Evolutionary conservation across 2,113 vertebrate genomes (phyloP), one percentile per base, ranked within the genome.

Genomic region (Silurus glanis): DNA sequence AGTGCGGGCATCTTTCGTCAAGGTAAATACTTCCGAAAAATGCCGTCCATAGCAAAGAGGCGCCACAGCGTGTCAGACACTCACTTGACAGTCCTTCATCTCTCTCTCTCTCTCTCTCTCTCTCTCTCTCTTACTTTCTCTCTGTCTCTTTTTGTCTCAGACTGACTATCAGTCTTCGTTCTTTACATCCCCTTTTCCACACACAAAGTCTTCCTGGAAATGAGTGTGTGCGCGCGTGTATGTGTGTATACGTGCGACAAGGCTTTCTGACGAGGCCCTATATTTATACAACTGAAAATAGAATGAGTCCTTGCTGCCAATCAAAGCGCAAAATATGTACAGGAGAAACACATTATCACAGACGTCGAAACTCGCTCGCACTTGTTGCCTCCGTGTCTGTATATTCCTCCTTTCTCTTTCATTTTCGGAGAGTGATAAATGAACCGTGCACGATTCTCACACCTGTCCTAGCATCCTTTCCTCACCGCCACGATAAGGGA

Each of bases 351-450:
- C 83, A 89, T 89, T 89, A 90, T 89, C 86, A 51, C 76, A 80
- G 56, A 87, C 69, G 78, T 66, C 62, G 61, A 51, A 86, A 85
- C 85, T 86, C 64, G 72, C 75, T 85, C 69, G 56, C 91, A 94
- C 94, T 94, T 95, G 94, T 95, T 95, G 95, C 91, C 89, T 81
- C 80, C 72, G 13, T 56, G 80, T 88, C 87, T 69, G 80, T 67
- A 78, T 56, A 66, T 84, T 82, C 51, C 69, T 71, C 55, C 81
- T 83, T 85, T 86, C 78, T 71, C 59, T 91, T 93, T 93, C 91
- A 90, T 94, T 94, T 92, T 90, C 91, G 85, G 89, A 37, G 92
- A 93, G 94, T 91, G 94, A 95, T 95, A 95, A 95, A 95, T 93
- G 93, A 94, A 93, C 89, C 86, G 93, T 89, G 91, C 91, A 92